Base-by-base conservation (phyloP, 2,797 vertebrate species). In the Phataginus tetradactyla region DNA sequence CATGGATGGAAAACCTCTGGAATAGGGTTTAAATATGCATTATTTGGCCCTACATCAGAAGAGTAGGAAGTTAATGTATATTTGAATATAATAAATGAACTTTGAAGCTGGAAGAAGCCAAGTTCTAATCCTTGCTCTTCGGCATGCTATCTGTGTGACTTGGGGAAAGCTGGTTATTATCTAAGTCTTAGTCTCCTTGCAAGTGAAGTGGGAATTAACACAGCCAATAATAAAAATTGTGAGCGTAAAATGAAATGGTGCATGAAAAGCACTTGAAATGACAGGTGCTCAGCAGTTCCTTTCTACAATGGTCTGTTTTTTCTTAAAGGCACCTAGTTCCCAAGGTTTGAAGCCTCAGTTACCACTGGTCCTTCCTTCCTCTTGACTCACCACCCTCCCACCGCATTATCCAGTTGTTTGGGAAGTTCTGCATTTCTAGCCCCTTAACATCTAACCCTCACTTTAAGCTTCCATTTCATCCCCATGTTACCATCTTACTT, bases 131-230 rank as follows among this genome's bases (percentile, higher is more conserved):
- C 74, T 66, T 37, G 53, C 14, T n/a, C 20, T 87, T 72, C 64
- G 18, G 51, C 45, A 39, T 53, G 27, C 11, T 51, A 4, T 69
- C 45, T 74, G 4, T 72, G 78, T 91, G 84, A 94, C 57, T 92
- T 95, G 34, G 57, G 71, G 80, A 71, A 80, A 84, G 68, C 37
- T 95, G 71, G 49, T 72, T 94, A 78, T 96, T 86, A 71, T 79
- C 34, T 10, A 86, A 95, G 83, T 88, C 69, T 59, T 61, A 32
- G 64, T 94, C 96, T 96, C 42, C 64, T 96, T 86, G 86, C 72
- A 92, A 95, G 55, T 61, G 83, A 92, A 94, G 78, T 72, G 84
- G 53, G 49, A 93, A 86, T 45, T 94, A 81, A 93, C 68, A 90
- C 20, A 90, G 77, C 34, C 81, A 51, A 51, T 66, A 88, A 95